phyloP scores from a whole-genome alignment of 2,888 invertebrate species.

The Dryobota labecula region DNA sequence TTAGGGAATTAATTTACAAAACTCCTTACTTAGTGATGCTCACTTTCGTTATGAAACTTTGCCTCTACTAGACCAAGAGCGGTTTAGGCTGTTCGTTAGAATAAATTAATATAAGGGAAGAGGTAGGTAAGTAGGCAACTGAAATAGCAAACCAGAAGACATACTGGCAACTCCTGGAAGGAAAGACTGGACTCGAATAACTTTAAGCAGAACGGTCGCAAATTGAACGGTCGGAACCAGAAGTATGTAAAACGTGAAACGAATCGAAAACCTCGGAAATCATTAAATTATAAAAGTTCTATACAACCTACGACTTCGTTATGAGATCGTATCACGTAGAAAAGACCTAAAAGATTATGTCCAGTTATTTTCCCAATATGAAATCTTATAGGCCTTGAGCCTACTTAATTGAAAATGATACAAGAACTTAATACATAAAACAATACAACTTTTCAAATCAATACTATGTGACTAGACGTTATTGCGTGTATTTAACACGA shows the following conservation, averaged over 20 bases:
- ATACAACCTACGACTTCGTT: neutral
- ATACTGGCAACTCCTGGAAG: neutral
- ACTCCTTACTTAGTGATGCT: neutral
- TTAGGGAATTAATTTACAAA: neutral
- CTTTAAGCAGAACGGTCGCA: constrained; percentile 2
- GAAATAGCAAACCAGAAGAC: neutral
- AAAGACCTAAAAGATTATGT: neutral
- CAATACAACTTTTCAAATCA: constrained; percentile 56
- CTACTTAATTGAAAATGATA: constrained; percentile 4
- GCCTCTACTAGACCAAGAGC: no score
- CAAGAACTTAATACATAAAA: constrained; percentile 18
- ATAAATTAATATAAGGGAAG: neutral
- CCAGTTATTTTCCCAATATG: neutral
- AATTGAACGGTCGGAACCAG: neutral
- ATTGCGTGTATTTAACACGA: constrained; percentile 78
- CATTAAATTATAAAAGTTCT: neutral
- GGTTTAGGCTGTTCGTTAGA: neutral
- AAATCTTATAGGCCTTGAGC: neutral
- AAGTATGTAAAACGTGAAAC: constrained; percentile 1
- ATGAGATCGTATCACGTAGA: neutral
- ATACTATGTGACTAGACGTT: constrained; percentile 68
- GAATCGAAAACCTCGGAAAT: constrained; percentile 7
- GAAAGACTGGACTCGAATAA: neutral
- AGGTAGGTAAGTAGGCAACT: neutral
- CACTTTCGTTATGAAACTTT: no score